These are phyloP conservation scores for Seriola rivoliana DNA, from an alignment of 2,113 vertebrate species.

Conservation along the genomic window DNA sequence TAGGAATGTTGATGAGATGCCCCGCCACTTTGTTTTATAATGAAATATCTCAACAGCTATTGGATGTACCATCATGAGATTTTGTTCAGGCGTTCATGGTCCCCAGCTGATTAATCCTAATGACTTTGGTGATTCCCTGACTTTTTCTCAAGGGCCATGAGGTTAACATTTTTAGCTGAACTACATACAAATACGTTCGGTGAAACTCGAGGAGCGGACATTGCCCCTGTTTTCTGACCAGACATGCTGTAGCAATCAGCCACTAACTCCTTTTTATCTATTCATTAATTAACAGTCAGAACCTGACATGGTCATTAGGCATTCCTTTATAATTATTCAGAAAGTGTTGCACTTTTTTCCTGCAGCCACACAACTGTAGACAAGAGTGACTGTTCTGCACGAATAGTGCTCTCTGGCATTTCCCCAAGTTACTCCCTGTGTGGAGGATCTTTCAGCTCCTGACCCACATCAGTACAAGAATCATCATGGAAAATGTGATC, in stretches of 20 bases:
- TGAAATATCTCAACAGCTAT: too few species aligned
- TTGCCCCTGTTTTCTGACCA: neutral
- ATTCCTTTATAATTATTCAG: neutral
- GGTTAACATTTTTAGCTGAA: too few species aligned
- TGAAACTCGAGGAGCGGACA: too few species aligned
- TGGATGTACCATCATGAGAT: too few species aligned
- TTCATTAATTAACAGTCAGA: neutral
- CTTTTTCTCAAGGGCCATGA: too few species aligned
- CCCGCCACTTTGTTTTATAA: too few species aligned
- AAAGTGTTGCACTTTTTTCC: neutral
- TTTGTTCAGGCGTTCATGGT: too few species aligned
- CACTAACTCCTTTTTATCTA: neutral
- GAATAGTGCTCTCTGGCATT: conserved; percentile 41
- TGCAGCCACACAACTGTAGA: neutral
- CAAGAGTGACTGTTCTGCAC: conserved; percentile 4
- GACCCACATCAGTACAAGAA: conserved; percentile 39
- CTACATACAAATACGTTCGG: too few species aligned
- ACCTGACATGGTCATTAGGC: neutral
- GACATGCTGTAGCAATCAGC: neutral
- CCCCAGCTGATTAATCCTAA: too few species aligned
- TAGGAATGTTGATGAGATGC: too few species aligned
- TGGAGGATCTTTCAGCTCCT: conserved; percentile 30
- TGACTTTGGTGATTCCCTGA: too few species aligned
- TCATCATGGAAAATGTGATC: conserved; percentile 62
- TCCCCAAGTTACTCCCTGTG: conserved; percentile 23